Evolutionary conservation across 2,797 vertebrate species (phyloP).

Genomic region (Lacerta bilineata): DNA sequence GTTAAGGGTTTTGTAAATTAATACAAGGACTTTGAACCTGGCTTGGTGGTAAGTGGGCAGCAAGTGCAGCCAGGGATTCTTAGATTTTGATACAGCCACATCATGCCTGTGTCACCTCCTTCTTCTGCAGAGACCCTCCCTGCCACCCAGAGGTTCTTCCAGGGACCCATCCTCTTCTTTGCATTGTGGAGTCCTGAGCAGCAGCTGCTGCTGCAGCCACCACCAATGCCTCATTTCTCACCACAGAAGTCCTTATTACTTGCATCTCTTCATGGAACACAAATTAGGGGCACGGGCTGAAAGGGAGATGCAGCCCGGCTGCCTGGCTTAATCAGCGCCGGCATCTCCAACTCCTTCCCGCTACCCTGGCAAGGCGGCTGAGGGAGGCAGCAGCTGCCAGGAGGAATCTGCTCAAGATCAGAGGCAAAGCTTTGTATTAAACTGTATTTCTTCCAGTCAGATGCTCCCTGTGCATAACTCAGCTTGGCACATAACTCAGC

Average conservation of each 20-base stretch:
- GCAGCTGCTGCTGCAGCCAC: slow-evolving; percentile 35
- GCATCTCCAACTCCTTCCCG: slow-evolving; percentile 62
- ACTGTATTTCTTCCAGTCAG: slow-evolving; percentile 69
- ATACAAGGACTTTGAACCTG: too few species aligned
- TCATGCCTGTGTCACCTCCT: neutral
- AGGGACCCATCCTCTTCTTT: slow-evolving; percentile 31
- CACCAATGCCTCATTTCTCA: slow-evolving; percentile 66
- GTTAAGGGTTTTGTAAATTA: too few species aligned
- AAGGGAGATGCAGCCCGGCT: slow-evolving; percentile 60
- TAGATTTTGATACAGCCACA: too few species aligned
- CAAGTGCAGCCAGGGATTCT: too few species aligned
- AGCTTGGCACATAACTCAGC: slow-evolving; percentile 62
- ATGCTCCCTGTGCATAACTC: slow-evolving; percentile 62
- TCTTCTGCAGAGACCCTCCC: neutral
- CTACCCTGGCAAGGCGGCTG: slow-evolving; percentile 56
- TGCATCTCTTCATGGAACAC: slow-evolving; percentile 68
- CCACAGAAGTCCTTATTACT: slow-evolving; percentile 74
- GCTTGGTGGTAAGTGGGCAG: too few species aligned
- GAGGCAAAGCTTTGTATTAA: slow-evolving; percentile 64
- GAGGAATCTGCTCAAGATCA: slow-evolving; percentile 61
- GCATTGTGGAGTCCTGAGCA: slow-evolving; percentile 67
- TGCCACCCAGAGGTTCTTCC: slow-evolving; percentile 40
- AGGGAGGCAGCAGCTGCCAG: slow-evolving; percentile 76
- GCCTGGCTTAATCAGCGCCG: slow-evolving; percentile 74
- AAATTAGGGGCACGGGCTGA: slow-evolving; percentile 75